Evolutionary conservation across 2,113 vertebrate genomes (phyloP).

Genomic region (Archocentrus centrarchus): DNA sequence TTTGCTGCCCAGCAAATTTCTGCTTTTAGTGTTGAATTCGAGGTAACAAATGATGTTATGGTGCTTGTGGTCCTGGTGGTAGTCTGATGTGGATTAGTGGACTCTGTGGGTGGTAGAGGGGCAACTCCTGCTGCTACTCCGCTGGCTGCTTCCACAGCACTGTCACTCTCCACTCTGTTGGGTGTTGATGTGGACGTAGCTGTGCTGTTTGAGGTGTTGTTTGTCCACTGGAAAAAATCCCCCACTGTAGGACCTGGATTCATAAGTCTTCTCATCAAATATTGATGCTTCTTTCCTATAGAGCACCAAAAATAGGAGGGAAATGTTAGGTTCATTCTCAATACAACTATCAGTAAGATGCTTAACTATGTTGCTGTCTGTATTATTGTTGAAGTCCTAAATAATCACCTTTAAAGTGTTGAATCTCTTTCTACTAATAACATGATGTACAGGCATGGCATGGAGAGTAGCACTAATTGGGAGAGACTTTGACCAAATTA

Average conservation of each 20-base stretch:
- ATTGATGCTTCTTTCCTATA: background rate
- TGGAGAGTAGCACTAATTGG: background rate
- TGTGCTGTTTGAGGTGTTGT: no score
- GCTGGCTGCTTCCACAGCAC: no score
- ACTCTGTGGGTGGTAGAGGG: no score
- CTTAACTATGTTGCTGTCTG: background rate
- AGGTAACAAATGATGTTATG: background rate
- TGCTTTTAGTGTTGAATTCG: background rate
- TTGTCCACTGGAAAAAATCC: background rate
- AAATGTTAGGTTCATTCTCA: background rate
- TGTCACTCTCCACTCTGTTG: no score
- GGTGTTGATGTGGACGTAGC: background rate
- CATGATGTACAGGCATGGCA: background rate
- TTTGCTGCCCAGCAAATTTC: background rate
- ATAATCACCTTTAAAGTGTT: background rate
- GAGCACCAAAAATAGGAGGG: fast-evolving
- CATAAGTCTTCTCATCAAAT: background rate
- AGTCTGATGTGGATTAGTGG: background rate
- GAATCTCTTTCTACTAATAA: background rate
- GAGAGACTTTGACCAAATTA: background rate
- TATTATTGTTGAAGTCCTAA: background rate
- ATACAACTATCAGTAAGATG: background rate
- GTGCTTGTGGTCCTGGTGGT: background rate
- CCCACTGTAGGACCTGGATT: background rate
- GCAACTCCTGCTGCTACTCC: no score